These are phyloP conservation scores for Epirrhoe alternata DNA, from an alignment of 2,888 invertebrate species.

Conservation along the genomic window DNA sequence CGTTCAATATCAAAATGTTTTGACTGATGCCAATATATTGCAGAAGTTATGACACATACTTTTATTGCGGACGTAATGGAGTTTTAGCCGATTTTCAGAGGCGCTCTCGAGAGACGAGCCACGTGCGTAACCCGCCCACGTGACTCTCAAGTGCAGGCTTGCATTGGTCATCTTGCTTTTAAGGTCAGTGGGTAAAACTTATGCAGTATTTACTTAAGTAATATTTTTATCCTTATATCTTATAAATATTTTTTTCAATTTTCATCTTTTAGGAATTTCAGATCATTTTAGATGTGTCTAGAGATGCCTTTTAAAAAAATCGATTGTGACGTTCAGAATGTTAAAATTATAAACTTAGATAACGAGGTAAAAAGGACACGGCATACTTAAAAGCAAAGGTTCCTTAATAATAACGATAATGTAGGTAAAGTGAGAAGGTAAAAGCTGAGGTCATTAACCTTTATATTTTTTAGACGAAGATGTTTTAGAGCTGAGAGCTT, in stretches of 20 bases:
- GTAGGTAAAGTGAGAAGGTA: neutral
- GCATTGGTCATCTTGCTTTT: constrained; percentile 13
- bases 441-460: neutral
- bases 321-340: too few species aligned
- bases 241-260: too few species aligned
- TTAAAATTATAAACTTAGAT: too few species aligned
- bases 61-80: too few species aligned
- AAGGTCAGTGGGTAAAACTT: constrained; percentile 14
- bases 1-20: too few species aligned
- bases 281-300: neutral
- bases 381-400: too few species aligned
- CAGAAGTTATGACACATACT: too few species aligned
- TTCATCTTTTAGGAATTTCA: too few species aligned
- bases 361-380: too few species aligned
- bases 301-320: neutral
- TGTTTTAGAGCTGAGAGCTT: neutral
- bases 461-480: neutral
- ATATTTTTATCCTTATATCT: neutral
- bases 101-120: constrained; percentile 1
- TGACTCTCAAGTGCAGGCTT: constrained; percentile 31
- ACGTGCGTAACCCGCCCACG: constrained; percentile 37
- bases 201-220: neutral
- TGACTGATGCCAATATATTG: too few species aligned
- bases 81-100: neutral
- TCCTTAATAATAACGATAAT: too few species aligned